Percentiles rank a stretch among this genome's conserved stretches.
Conservation (phyloP, 2,113 vertebrate genomes). For the Prochilodus magdalenae region DNA sequence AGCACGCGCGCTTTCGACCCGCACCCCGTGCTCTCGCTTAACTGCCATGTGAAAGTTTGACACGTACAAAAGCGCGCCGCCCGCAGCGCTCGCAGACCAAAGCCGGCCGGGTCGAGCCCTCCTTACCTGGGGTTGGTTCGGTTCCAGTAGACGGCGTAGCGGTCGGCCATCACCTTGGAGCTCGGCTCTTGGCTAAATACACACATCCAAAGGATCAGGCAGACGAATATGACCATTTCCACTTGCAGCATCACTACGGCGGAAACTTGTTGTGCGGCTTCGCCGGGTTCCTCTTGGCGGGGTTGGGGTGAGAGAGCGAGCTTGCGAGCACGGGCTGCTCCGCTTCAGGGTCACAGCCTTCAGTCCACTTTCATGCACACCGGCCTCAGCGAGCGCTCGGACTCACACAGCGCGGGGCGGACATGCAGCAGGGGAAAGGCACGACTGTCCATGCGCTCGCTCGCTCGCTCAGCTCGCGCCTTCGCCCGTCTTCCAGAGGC, state of each 20-base stretch:
- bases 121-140: constrained; percentile 93
- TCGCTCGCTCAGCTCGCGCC: too few relatives aligned
- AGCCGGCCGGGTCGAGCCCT: neutral
- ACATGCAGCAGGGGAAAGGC: neutral
- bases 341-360: constrained; percentile 43
- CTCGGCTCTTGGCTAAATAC: constrained; percentile 93
- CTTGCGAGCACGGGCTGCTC: too few relatives aligned
- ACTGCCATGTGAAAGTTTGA: too few relatives aligned
- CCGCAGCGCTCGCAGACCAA: too few relatives aligned
- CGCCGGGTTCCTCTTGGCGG: constrained; percentile 71
- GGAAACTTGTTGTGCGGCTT: constrained; percentile 69
- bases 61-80: too few relatives aligned
- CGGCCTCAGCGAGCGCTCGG: constrained; percentile 4
- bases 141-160: constrained; percentile 99
- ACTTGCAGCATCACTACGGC: constrained; percentile 92
- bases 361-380: constrained; percentile 70
- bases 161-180: constrained; percentile 95
- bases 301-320: neutral
- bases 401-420: neutral
- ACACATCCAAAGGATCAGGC: constrained; percentile 93
- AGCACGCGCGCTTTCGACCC: too few relatives aligned
- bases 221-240: constrained; percentile 92
- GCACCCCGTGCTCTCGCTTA: too few relatives aligned
- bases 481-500: too few relatives aligned
- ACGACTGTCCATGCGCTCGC: constrained; percentile 5